These are phyloP conservation scores for Linyphia triangularis DNA, from an alignment of 2,888 invertebrate genomes.

Conservation along the genomic window DNA sequence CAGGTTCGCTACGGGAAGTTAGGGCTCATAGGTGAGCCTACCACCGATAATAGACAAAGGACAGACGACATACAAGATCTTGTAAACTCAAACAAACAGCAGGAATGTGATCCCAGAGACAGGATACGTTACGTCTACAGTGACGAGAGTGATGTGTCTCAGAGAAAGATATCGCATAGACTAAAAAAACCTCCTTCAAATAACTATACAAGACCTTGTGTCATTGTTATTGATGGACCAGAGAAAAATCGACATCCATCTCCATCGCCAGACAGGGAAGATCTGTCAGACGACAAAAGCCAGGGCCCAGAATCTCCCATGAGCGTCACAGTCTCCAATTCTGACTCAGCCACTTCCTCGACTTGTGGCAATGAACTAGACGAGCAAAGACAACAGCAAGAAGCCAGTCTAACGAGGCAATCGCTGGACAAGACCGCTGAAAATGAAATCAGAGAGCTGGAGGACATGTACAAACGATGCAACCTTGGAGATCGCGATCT, in stretches of 20 bases:
- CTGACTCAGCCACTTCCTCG: conserved; percentile 21
- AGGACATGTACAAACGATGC: conserved; percentile 91
- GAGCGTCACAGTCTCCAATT: conserved; percentile 34
- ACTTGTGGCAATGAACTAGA: conserved; percentile 12
- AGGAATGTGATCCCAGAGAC: background rate
- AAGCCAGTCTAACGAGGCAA: background rate
- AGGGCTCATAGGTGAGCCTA: conserved; percentile 47
- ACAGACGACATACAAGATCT: background rate
- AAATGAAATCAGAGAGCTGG: conserved; percentile 92
- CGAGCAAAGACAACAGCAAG: background rate
- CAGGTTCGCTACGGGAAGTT: conserved; percentile 63
- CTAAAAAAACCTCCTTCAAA: conserved; percentile 1
- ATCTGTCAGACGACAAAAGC: conserved; percentile 33
- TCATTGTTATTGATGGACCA: conserved; percentile 36
- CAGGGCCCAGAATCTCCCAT: conserved; percentile 47
- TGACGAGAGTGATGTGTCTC: background rate
- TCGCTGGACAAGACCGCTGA: conserved; percentile 26
- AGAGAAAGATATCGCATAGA: background rate
- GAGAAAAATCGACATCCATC: background rate
- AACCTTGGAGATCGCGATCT: conserved; percentile 89
- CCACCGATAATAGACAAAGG: background rate
- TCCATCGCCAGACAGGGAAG: conserved; percentile 35
- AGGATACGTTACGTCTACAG: conserved; percentile 1
- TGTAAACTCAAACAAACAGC: background rate
- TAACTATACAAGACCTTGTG: conserved; percentile 1